Percentiles rank a stretch among this genome's conserved stretches.
Conservation (phyloP, 1,140 invertebrate species). For the Pseudomyrmex cubaensis region DNA sequence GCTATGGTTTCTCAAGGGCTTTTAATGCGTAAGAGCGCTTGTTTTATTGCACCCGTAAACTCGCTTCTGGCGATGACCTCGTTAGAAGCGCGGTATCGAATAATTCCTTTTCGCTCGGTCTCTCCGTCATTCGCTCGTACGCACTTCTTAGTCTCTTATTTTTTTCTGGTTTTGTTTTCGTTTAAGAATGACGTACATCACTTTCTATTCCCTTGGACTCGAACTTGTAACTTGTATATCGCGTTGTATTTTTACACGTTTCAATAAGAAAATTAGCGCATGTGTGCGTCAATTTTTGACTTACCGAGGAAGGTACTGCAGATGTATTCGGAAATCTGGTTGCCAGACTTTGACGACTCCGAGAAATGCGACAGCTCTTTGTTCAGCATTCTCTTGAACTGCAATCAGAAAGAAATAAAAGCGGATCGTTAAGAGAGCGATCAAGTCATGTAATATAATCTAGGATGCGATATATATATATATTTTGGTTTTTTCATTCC, state of each 20-base stretch:
- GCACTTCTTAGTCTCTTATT: neutral
- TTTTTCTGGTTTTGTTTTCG: neutral
- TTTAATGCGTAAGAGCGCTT: slow-evolving; percentile 63
- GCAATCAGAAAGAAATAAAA: slow-evolving; percentile 82
- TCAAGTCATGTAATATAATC: neutral
- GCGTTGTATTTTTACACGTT: neutral
- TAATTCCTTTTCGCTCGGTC: slow-evolving; percentile 28
- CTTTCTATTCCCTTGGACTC: neutral
- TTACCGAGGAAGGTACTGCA: slow-evolving; percentile 99
- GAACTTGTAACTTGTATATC: neutral
- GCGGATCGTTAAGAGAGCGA: neutral
- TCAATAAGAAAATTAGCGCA: neutral
- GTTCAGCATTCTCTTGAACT: slow-evolving; percentile 99
- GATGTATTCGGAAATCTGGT: slow-evolving; percentile 99
- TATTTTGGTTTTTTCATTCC: neutral
- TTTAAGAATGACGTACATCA: neutral
- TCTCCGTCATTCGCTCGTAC: neutral
- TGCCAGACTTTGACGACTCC: slow-evolving; percentile 99
- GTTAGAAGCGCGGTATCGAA: slow-evolving; percentile 3
- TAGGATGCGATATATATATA: too few species aligned
- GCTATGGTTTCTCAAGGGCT: slow-evolving; percentile 63
- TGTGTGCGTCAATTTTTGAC: slow-evolving; percentile 67
- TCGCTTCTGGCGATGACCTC: slow-evolving; percentile 56
- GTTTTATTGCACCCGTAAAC: slow-evolving; percentile 66
- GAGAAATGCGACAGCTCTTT: slow-evolving; percentile 99